Conservation (phyloP, 2,888 invertebrate genomes). For the Oxycera nigricornis region DNA sequence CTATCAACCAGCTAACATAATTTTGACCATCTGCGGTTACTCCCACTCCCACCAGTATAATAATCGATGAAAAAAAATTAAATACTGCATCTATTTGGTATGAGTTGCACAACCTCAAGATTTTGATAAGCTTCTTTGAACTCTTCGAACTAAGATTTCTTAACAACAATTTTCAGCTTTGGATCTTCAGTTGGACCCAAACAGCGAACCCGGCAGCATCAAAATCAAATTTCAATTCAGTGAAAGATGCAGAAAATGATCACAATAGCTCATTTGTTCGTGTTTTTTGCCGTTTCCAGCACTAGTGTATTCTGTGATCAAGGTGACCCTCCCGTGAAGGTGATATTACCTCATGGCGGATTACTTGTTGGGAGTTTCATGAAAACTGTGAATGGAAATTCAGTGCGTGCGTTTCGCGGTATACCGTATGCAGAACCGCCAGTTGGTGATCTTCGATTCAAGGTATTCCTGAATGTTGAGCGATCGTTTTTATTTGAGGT, state of each 20-base stretch:
- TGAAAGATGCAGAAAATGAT: too few species aligned
- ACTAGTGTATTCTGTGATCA: background rate
- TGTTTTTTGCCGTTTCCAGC: background rate
- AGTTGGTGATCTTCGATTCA: constrained; percentile 43
- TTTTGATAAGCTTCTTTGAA: too few species aligned
- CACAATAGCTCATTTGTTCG: background rate
- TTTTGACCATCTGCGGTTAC: too few species aligned
- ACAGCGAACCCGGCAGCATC: too few species aligned
- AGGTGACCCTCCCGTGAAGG: constrained; percentile 48
- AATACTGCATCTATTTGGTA: too few species aligned
- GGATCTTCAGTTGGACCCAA: too few species aligned
- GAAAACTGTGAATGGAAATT: background rate
- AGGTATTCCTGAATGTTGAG: background rate
- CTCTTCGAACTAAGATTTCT: too few species aligned
- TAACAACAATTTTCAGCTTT: too few species aligned
- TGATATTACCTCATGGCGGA: constrained; percentile 62
- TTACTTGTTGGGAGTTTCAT: constrained; percentile 64
- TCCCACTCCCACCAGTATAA: too few species aligned
- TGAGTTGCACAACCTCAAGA: too few species aligned
- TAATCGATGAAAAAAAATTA: too few species aligned
- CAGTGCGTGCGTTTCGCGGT: constrained; percentile 60
- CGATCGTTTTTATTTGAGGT: background rate
- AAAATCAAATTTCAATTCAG: background rate
- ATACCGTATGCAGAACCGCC: constrained; percentile 63
- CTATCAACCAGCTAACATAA: too few species aligned